Evolutionary conservation across 64 coral and sea anemone species (phyloP), one percentile per base, ranked within the genome.

Genomic region (Catalaphyllia jardinei): DNA sequence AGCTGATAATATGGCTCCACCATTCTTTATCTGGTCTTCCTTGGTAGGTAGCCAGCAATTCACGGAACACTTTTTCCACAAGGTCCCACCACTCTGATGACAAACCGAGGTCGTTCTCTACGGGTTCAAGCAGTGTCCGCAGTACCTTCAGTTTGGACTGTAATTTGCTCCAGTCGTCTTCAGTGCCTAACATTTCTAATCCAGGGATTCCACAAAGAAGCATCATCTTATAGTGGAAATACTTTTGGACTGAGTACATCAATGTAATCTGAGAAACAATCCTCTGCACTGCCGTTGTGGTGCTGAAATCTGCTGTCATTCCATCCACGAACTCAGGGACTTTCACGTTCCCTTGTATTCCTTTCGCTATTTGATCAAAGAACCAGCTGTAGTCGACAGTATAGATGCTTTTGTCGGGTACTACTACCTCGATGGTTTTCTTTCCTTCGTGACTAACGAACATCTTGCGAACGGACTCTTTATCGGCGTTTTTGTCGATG

Each of bases 401-500:
- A 46, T 86, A 86, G 71, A 92, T 92, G 31, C 18, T 83, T 17
- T 29, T 54, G 4, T 69, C 57, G 6, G 19, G 6, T 8, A 92
- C 87, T 31, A 27, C 4, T 13, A 93, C 79, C 28, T n/a, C 29
- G 18, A 93, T 51, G 9, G 31, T 49, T 60, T 86, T 89, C 59
- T 89, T 89, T 31, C 76, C 91, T 82, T 88, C 76, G 55, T 94
- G 92, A 83, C 78, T 49, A 17, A 93, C 92, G 75, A 93, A 93
- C 92, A 93, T 49, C 1, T 89, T 65, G 17, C 87, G 92, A 22
- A 94, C 87, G 27, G 67, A 74, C 29, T 76, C 59, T 71, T 94
- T 89, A 60, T 77, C 31, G 0, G 87, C 29, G 61, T 94, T 89
- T 22, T 86, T 30, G 30, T 94, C 71, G 73, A 94, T 86, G 6